These are phyloP conservation scores for Trididemnum clinides DNA, from an alignment of 23 tunicate species.

Conservation along the genomic window DNA sequence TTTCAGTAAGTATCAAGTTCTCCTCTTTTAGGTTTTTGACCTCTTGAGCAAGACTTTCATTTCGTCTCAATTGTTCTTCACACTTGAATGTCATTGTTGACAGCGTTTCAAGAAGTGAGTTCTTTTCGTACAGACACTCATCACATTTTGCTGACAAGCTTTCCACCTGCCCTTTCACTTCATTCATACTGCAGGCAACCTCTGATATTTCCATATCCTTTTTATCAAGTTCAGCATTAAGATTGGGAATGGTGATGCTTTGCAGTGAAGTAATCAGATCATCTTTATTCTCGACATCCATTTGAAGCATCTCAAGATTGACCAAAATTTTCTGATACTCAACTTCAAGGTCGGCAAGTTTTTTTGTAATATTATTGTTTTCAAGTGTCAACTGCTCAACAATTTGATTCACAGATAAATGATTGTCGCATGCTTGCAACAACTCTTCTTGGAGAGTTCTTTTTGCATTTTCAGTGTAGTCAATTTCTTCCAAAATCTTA, in stretches of 20 bases:
- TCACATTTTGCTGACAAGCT: not conserved
- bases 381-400: not conserved
- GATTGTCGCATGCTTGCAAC: not conserved
- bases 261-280: not conserved
- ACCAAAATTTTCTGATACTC: not conserved
- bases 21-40: not conserved
- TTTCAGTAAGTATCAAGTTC: not conserved
- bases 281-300: constrained; percentile 44
- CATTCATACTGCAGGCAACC: not conserved
- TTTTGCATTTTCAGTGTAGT: not conserved
- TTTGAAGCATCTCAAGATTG: constrained; percentile 13
- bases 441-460: not conserved
- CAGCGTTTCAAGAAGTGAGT: not conserved
- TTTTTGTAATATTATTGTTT: not conserved
- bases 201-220: not conserved
- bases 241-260: not conserved
- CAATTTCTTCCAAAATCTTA: not conserved
- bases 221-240: not conserved
- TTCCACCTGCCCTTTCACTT: not conserved
- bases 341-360: not conserved
- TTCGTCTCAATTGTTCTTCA: not conserved
- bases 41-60: not conserved
- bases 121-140: not conserved
- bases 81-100: not conserved
- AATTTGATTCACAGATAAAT: not conserved